Base-by-base conservation (phyloP, 2,113 vertebrate species). In the Rhinopomastus cyanomelas region DNA sequence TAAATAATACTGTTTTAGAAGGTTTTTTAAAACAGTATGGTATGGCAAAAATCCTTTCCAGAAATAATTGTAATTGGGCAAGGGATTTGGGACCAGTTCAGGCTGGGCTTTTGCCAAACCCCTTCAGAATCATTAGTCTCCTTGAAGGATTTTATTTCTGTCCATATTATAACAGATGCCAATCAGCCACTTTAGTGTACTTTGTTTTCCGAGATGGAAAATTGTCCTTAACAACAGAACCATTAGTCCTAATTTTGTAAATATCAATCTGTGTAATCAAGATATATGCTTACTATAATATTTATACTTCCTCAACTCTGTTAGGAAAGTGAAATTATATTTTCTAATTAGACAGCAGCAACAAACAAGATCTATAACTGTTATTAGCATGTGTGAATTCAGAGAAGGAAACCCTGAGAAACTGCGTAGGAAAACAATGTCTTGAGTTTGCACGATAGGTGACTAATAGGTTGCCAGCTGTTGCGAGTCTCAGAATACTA, bases 311-410 rank as follows among this genome's bases (percentile, higher is more conserved):
- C 73, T 92, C 10, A 15, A 68, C 65, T 72, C 59, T 79, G 55
- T 89, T 84, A 79, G 62, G 21, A 91, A 55, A 88, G 76, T 66
- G 88, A 92, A 88, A 91, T 79, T 81, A 25, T 62, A 66, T 89
- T 90, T 88, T 87, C 62, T 93, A 91, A 93, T 96, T 80, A 92
- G 88, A 55, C 71, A 79, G 21, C 19, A 25, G 66, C 69, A 81
- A 57, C 46, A 93, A 90, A 85, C 22, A 88, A 88, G 88, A 64
- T 13, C 29, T 69, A 42, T 27, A 34, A 93, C 82, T 88, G 55
- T 81, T 93, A 95, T 96, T 94, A 93, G 67, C 86, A 86, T 90
- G 88, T 93, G 90, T 94, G 93, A 93, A 92, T 88, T 93, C 62
- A 88, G 77, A 92, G 86, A 94, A 87, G 73, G 83, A 95, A 94